Percentiles rank a stretch among this genome's conserved stretches.
Conservation (phyloP, 2,113 vertebrate species). For the Anolis carolinensis region DNA sequence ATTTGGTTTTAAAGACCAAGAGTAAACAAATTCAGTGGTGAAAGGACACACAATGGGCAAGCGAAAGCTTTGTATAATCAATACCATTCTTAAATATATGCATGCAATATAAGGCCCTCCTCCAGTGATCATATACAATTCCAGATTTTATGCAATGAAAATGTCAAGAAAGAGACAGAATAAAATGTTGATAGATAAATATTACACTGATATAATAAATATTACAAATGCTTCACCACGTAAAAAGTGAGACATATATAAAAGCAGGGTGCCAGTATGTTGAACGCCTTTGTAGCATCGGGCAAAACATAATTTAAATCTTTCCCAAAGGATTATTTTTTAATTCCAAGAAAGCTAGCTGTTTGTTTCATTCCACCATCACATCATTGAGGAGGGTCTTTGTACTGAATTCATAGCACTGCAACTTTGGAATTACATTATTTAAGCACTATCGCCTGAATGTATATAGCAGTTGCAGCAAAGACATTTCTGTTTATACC, state of each 20-base stretch:
- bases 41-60: neutral
- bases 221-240: neutral
- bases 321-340: conserved; percentile 4
- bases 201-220: neutral
- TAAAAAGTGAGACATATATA: neutral
- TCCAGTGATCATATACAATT: neutral
- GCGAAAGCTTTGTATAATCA: neutral
- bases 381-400: conserved; percentile 31
- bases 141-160: conserved; percentile 4
- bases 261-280: neutral
- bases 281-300: neutral
- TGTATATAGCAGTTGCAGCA: neutral
- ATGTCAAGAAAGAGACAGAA: neutral
- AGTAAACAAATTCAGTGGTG: neutral
- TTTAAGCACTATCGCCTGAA: conserved; percentile 46
- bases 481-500: conserved; percentile 48
- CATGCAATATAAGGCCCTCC: neutral
- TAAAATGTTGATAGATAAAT: conserved; percentile 4
- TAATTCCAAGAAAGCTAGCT: conserved; percentile 4
- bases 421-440: conserved; percentile 40
- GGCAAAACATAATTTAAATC: neutral
- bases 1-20: neutral
- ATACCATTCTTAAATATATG: neutral
- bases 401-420: conserved; percentile 32
- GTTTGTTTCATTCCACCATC: conserved; percentile 24